These are phyloP conservation scores for Gymnoscopelus microlampas DNA, from an alignment of 2,797 vertebrate species.

Conservation along the genomic window DNA sequence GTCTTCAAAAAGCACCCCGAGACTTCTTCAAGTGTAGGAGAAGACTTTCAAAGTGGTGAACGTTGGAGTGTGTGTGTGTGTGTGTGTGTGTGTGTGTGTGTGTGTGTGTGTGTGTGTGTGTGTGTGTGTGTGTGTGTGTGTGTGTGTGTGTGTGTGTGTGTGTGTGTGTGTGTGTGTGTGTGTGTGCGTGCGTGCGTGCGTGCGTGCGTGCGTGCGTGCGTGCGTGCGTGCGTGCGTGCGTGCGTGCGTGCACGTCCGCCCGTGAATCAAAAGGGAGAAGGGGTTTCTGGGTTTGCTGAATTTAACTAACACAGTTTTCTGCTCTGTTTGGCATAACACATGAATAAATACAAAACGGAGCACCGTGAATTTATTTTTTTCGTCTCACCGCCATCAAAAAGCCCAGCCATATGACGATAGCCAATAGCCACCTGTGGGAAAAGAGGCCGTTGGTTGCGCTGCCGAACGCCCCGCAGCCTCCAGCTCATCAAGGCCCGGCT, in stretches of 20 bases:
- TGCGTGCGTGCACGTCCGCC: background rate
- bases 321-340: slow-evolving; percentile 63
- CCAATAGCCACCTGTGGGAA: slow-evolving; percentile 69
- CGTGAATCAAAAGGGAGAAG: slow-evolving; percentile 16
- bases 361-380: slow-evolving; percentile 61
- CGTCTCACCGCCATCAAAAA: slow-evolving; percentile 55
- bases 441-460: background rate
- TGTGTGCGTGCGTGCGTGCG: background rate
- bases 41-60: too few relatives aligned
- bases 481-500: slow-evolving; percentile 25
- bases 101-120: too few relatives aligned
- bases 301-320: slow-evolving; percentile 54
- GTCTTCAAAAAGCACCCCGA: too few relatives aligned
- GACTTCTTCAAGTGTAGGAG: slow-evolving; percentile 19
- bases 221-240: slow-evolving; percentile 10
- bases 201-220: slow-evolving; percentile 9
- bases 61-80: too few relatives aligned
- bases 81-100: too few relatives aligned
- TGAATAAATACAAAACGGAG: slow-evolving; percentile 66
- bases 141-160: too few relatives aligned
- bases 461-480: slow-evolving; percentile 17
- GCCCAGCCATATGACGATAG: slow-evolving; percentile 39
- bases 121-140: too few relatives aligned
- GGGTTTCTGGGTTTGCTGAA: slow-evolving; percentile 39
- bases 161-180: too few relatives aligned